Percentiles rank a stretch among this genome's conserved stretches.
Evolutionary conservation across 2,113 vertebrate species (phyloP).

Genomic region (Bambusicola thoracicus): DNA sequence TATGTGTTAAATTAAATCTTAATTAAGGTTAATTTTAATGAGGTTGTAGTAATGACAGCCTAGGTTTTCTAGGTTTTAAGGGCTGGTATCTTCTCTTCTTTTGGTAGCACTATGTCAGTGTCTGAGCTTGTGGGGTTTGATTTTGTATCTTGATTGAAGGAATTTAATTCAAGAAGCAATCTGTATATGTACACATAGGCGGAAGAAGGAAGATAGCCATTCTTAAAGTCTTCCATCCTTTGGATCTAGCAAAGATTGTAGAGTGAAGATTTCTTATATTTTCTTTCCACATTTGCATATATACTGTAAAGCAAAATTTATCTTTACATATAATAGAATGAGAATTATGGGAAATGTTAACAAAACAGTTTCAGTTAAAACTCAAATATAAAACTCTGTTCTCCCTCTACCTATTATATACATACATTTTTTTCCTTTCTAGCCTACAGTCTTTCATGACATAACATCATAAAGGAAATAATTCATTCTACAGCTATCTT

Average conservation of each 20-base stretch:
- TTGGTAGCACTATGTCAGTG: background rate
- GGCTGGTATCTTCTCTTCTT: background rate
- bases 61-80: background rate
- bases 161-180: background rate
- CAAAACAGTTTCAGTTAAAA: background rate
- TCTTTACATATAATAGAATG: background rate
- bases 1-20: background rate
- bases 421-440: background rate
- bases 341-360: background rate
- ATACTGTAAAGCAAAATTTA: background rate
- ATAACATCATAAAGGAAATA: background rate
- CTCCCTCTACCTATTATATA: background rate
- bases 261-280: background rate
- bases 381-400: rapidly evolving
- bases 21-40: background rate
- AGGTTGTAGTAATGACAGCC: background rate
- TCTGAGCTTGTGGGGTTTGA: background rate
- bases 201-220: background rate
- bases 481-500: background rate
- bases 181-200: background rate
- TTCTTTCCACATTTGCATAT: background rate
- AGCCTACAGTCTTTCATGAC: background rate
- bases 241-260: background rate
- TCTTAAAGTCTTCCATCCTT: background rate
- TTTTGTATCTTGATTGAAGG: rapidly evolving